Conservation (phyloP, 2,797 vertebrate species). For the Nyctalus aviator region DNA sequence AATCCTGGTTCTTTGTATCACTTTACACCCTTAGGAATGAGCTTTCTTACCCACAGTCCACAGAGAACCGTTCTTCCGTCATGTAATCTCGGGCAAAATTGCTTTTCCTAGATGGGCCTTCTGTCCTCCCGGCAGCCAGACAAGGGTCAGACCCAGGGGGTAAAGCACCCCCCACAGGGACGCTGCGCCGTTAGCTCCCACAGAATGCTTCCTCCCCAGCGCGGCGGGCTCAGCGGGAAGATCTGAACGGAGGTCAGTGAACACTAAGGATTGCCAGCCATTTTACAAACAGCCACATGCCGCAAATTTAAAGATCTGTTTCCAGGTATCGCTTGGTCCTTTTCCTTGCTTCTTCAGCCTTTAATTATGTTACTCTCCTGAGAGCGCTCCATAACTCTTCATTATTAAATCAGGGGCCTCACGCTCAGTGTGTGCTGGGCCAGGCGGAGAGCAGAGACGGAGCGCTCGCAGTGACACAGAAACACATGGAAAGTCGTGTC, state of each 20-base stretch:
- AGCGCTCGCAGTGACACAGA: fast-evolving
- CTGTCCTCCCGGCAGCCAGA: neutral
- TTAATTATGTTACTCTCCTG: neutral
- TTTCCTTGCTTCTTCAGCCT: constrained; percentile 13
- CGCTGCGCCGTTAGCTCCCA: neutral
- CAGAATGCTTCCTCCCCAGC: neutral
- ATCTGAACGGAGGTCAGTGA: neutral
- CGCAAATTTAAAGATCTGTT: neutral
- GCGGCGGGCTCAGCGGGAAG: neutral
- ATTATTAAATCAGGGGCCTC: neutral
- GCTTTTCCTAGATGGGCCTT: constrained; percentile 32
- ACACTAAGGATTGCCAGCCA: neutral
- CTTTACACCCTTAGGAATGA: neutral
- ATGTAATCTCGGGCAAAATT: neutral
- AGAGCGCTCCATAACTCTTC: neutral
- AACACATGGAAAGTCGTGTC: fast-evolving
- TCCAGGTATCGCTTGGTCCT: neutral
- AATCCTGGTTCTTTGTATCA: neutral
- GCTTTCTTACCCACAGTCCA: neutral
- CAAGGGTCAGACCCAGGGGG: neutral
- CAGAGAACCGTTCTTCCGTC: neutral
- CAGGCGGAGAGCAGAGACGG: fast-evolving
- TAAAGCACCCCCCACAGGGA: neutral
- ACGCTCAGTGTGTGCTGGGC: fast-evolving
- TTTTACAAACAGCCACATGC: fast-evolving